Conservation (phyloP, 1,140 invertebrate genomes). For the Bombyx mandarina region DNA sequence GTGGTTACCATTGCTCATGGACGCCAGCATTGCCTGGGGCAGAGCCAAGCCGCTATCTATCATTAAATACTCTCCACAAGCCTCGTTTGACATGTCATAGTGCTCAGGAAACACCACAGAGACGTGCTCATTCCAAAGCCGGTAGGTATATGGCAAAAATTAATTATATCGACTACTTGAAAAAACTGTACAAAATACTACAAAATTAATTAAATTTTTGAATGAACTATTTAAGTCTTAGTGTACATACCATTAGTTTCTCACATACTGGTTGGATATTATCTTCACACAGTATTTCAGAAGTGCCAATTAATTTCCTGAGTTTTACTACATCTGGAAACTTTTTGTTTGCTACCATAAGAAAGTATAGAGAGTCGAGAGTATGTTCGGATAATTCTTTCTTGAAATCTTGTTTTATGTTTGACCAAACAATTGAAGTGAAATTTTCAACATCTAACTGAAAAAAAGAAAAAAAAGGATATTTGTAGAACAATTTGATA, state of each 20-base stretch:
- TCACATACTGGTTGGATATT: slow-evolving; percentile 69
- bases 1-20: no score
- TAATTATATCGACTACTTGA: no score
- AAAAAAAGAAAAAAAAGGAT: slow-evolving; percentile 19
- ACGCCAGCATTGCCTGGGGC: no score
- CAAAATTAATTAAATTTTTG: no score
- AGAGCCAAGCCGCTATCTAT: no score
- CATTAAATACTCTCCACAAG: no score
- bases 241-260: slow-evolving; percentile 71
- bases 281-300: slow-evolving; percentile 71
- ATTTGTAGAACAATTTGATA: slow-evolving; percentile 10
- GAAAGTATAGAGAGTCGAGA: slow-evolving; percentile 69
- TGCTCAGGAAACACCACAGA: no score
- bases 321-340: slow-evolving; percentile 69
- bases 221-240: background rate
- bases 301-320: slow-evolving; percentile 69
- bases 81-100: no score
- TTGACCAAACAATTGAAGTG: slow-evolving; percentile 70
- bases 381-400: slow-evolving; percentile 71
- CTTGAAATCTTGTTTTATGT: slow-evolving; percentile 73
- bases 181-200: no score
- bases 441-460: slow-evolving; percentile 71
- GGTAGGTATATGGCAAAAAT: no score
- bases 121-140: no score
- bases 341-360: slow-evolving; percentile 55